Evolutionary conservation across 2,113 vertebrate species (phyloP), one percentile per base, ranked within the genome.

Genomic region (Entelurus aequoreus): DNA sequence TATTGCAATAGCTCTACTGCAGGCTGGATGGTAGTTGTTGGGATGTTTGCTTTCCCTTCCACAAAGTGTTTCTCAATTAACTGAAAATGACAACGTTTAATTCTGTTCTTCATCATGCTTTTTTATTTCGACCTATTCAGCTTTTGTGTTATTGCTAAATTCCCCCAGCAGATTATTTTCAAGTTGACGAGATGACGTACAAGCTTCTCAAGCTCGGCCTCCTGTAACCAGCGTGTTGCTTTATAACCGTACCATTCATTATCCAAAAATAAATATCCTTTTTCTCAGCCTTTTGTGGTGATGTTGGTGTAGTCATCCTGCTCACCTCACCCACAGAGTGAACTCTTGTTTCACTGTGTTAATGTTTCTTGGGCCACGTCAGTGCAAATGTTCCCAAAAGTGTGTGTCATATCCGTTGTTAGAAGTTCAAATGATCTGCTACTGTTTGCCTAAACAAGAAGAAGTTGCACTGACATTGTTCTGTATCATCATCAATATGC

Each of bases 321-420:
- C 74, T 79, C 72, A 65, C 56, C 72, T 67, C 72, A 51, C 65
- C 75, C 77, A 76, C 75, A 37, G 49, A 47, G 51, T 64, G 72
- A 70, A 72, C 68, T 66, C 75, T 77, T 68, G 63, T 73, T 36
- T 63, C 46, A 19, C 63, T 8, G 62, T 1, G 46, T 50, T 21
- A 60, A 6, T 35, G 52, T 61, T 54, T 68, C 54, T 40, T 13
- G 9, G 46, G 54, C 38, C 61, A 71, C 42, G 28, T 63, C 9
- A 46, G 69, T 77, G 71, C 63, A 54, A 73, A 59, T 51, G 61
- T 46, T 59, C 63, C 64, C 52, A 36, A 28, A 28, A 35, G 58
- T 53, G 60, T 44, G 42, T 44, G 42, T 44, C 42, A 12, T 44
- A 5, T 8, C 10, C 9, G 10, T 11, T 3, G 42, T 44, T 11